Evolutionary conservation across 1,140 invertebrate genomes (phyloP).

Genomic region (Drosophila paulistorum): DNA sequence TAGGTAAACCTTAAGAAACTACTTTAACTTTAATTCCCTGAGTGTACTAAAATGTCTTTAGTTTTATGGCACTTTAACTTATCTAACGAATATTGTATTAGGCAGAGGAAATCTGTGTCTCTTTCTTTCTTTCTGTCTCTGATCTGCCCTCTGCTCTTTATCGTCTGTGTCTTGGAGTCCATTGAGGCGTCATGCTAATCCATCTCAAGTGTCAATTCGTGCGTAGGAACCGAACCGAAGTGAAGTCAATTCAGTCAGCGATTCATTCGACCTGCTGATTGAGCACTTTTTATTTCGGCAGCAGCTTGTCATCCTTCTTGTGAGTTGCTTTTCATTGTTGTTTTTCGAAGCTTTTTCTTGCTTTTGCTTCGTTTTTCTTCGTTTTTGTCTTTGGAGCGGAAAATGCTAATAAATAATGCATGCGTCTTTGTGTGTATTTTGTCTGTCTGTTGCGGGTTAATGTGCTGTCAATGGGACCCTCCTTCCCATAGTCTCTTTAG

Average conservation of each 20-base stretch:
- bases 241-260: slow-evolving; percentile 60
- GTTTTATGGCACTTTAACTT: slow-evolving; percentile 5
- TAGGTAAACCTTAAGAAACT: not conserved
- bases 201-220: slow-evolving; percentile 79
- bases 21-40: not conserved
- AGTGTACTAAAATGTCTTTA: not conserved
- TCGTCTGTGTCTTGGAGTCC: slow-evolving; percentile 5
- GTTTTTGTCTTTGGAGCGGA: slow-evolving; percentile 56
- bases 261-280: slow-evolving; percentile 70
- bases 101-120: not conserved
- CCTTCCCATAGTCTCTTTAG: not conserved
- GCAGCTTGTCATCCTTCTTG: slow-evolving; percentile 16
- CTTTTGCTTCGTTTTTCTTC: slow-evolving; percentile 7
- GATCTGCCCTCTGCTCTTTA: not conserved
- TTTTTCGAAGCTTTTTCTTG: slow-evolving; percentile 5
- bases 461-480: slow-evolving; percentile 67
- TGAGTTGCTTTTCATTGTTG: slow-evolving; percentile 23
- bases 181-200: slow-evolving; percentile 66
- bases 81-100: not conserved
- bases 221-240: slow-evolving; percentile 46
- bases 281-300: slow-evolving; percentile 65
- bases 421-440: slow-evolving; percentile 73
- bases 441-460: slow-evolving; percentile 60
- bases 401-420: slow-evolving; percentile 79
- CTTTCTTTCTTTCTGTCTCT: slow-evolving; percentile 15